Base-by-base conservation (phyloP, 1,140 invertebrate genomes). In the Drosophila kanapiae region DNA sequence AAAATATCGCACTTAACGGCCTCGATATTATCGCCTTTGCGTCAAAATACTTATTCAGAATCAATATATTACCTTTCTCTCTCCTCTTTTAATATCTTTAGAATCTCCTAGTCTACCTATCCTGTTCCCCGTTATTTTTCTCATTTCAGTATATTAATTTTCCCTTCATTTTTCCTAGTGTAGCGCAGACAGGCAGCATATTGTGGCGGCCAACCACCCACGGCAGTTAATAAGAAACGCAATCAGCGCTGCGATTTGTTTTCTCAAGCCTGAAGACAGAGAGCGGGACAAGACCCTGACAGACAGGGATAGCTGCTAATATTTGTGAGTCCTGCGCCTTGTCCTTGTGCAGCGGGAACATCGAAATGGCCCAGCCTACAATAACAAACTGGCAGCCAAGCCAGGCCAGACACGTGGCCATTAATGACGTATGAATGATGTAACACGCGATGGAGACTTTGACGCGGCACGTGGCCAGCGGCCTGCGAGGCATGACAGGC, bases 371-470 rank as follows among this genome's bases (percentile, higher is more conserved):
- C 75, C 84, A 67, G 85, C 85, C 81, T 88, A 85, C 81, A 88
- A 90, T 69, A 90, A 88, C 84, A 90, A 23, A 81, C 78, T 71
- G 40, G n/a, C 35, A 74, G 69, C 54, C 31, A 14, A 35, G 27
- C 49, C 49, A 13, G 0, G 53, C 7, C 74, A 49, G 80, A 87
- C 92, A 92, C 92, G 92, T 92, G 92, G 75, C 91, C 80, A 82
- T 84, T 92, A 93, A 93, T 93, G 91, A 93, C 92, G 84, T 93
- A 92, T 93, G 92, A 93, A 93, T 93, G 92, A 93, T 92, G 82
- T 92, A 92, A 92, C 92, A 93, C 91, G 91, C 91, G 92, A 92
- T 87, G 74, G 62, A 60, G 70, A 72, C 70, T 72, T 61, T 77
- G 74, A 58, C 59, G 68, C 86, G 82, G 78, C 87, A 91, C 87